Evolutionary conservation across 2,888 invertebrate species (phyloP), one percentile per base, ranked within the genome.

Genomic region (Drosophila anceps): DNA sequence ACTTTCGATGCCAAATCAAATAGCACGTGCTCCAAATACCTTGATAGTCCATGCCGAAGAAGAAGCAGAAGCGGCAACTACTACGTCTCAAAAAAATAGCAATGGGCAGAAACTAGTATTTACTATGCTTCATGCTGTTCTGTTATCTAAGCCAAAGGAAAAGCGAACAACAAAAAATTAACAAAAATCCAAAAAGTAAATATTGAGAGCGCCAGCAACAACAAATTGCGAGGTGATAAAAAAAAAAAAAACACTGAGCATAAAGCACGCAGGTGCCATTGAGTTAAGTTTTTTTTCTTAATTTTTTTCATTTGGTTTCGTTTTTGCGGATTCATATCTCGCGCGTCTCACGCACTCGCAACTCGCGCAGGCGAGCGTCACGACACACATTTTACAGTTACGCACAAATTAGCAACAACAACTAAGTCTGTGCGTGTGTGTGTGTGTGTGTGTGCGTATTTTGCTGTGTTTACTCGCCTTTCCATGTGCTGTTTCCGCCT

Each of bases 341-440:
- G 12, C 46, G 37, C 60, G 41, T 13, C 41, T 43, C 46, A 60
- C 70, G 48, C 73, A 60, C 61, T 39, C 59, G 37, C 39, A 20
- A 4, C 39, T 54, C 27, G 43, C 53, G 20, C 24, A 24, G 27
- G 44, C 58, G 71, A 27, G 7, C 46, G 64, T 61, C 82, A 74
- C 79, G 77, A 79, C 88, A 84, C 86, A 81, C 84, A 88, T 76
- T 88, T 90, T 88, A 90, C 86, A 90, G 86, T 86, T 86, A 86
- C 88, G 86, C 90, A 61, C 70, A 65, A 78, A 78, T 69, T 78
- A 75, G 74, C 66, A 61, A 51, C 24, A 70, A 60, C 53, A 68
- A 65, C 59, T 67, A 24, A 24, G 20, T 7, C 12, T 20, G 13
- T 33, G 27, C 31, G 39, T 58, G 44, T 66, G 63, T 66, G 57